Evolutionary conservation across 1,140 invertebrate species (phyloP).

Genomic region (Cyclargus thomasi): DNA sequence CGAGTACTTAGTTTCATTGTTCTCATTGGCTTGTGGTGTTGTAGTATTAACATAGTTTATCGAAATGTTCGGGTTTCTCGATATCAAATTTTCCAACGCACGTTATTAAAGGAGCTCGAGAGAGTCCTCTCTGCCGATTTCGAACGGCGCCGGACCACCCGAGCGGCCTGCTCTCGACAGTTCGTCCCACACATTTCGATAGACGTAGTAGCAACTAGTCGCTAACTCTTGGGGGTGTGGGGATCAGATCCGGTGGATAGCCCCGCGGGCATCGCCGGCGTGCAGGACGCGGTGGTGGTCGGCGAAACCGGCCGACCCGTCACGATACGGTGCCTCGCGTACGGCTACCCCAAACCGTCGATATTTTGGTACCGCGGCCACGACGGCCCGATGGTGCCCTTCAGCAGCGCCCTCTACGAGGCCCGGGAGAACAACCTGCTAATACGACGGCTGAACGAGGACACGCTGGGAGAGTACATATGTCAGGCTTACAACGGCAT

Average conservation of each 20-base stretch:
- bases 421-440: slow-evolving; percentile 84
- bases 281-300: slow-evolving; percentile 77
- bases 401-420: slow-evolving; percentile 82
- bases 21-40: slow-evolving; percentile 14
- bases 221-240: slow-evolving; percentile 49
- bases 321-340: slow-evolving; percentile 85
- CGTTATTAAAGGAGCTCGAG: too few species aligned
- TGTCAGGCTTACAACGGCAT: slow-evolving; percentile 91
- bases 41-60: slow-evolving; percentile 18
- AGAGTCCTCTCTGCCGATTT: too few species aligned
- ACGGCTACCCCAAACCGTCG: slow-evolving; percentile 86
- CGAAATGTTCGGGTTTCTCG: slow-evolving; percentile 10
- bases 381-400: slow-evolving; percentile 78
- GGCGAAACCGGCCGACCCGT: slow-evolving; percentile 83
- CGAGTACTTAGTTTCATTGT: slow-evolving; percentile 15
- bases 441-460: slow-evolving; percentile 82
- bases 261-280: slow-evolving; percentile 74
- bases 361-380: slow-evolving; percentile 92
- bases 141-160: too few species aligned
- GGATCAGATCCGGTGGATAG: slow-evolving; percentile 70
- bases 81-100: background rate
- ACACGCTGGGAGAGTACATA: slow-evolving; percentile 87
- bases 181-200: slow-evolving; percentile 32
- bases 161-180: too few species aligned
- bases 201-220: slow-evolving; percentile 44